phyloP scores from a whole-genome alignment of 2,797 vertebrate species.

The Parauchenoglanis ngamensis region DNA sequence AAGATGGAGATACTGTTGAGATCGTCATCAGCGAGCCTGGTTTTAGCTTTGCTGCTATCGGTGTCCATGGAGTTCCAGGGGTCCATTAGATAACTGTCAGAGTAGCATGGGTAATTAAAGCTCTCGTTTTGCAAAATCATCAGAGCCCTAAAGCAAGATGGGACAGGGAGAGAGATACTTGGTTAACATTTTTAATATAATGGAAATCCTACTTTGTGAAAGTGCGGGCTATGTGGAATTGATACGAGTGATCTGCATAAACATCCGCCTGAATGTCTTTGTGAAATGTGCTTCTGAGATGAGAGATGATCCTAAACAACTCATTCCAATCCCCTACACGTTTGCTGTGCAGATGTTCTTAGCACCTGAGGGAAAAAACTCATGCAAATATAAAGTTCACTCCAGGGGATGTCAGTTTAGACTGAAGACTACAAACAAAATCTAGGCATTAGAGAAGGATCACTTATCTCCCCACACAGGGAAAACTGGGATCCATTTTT shows the following conservation, averaged over 20 bases:
- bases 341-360: not conserved
- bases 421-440: constrained; percentile 31
- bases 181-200: not conserved
- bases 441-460: constrained; percentile 17
- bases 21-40: constrained; percentile 87
- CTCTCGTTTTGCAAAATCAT: constrained; percentile 90
- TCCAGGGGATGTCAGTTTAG: constrained; percentile 1
- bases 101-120: constrained; percentile 85
- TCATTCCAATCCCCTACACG: not conserved
- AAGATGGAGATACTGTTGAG: constrained; percentile 85
- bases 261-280: not conserved
- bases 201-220: constrained; percentile 50
- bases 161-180: not conserved
- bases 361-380: not conserved
- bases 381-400: not conserved
- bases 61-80: constrained; percentile 88
- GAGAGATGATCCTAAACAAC: not conserved
- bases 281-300: not conserved
- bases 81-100: constrained; percentile 83
- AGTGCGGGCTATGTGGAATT: not conserved
- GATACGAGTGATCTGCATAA: too few species aligned
- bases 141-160: constrained; percentile 82
- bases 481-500: constrained; percentile 54
- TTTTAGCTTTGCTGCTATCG: constrained; percentile 80
- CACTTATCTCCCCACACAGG: not conserved